phyloP scores from a whole-genome alignment of 2,113 vertebrate genomes.

The Heptranchias perlo region DNA sequence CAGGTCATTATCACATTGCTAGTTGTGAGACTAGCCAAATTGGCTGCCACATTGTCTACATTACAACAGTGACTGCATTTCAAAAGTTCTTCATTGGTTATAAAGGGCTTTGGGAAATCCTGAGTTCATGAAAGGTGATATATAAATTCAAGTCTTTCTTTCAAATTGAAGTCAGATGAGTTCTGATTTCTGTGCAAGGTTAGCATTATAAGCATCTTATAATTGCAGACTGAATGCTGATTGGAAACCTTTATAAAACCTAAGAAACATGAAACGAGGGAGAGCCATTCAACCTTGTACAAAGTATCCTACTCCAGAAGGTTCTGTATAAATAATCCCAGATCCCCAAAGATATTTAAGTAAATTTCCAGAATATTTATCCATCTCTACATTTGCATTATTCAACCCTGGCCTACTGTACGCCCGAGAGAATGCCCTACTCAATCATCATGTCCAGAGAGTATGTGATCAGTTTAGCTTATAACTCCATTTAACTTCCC shows the following conservation, averaged over 20 bases:
- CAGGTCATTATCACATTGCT: no score
- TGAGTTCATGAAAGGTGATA: no score
- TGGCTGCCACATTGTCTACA: no score
- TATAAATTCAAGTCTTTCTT: no score
- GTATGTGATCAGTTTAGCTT: neutral
- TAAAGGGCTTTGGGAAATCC: no score
- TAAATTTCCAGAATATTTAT: conserved; percentile 6
- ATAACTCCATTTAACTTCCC: neutral
- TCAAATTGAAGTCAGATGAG: neutral
- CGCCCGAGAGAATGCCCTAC: neutral
- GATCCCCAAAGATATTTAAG: neutral
- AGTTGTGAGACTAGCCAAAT: no score
- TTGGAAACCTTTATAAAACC: no score
- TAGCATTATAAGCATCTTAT: no score
- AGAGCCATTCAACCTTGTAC: neutral
- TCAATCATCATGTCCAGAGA: neutral
- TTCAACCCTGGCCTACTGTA: neutral
- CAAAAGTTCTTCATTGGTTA: no score
- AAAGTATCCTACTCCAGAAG: neutral
- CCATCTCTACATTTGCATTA: neutral
- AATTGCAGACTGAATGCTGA: neutral
- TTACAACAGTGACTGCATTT: no score
- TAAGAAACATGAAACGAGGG: neutral
- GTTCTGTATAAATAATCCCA: neutral
- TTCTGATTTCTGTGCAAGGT: neutral